Base-by-base conservation (phyloP, 2,888 invertebrate species). In the Elegia similella region DNA sequence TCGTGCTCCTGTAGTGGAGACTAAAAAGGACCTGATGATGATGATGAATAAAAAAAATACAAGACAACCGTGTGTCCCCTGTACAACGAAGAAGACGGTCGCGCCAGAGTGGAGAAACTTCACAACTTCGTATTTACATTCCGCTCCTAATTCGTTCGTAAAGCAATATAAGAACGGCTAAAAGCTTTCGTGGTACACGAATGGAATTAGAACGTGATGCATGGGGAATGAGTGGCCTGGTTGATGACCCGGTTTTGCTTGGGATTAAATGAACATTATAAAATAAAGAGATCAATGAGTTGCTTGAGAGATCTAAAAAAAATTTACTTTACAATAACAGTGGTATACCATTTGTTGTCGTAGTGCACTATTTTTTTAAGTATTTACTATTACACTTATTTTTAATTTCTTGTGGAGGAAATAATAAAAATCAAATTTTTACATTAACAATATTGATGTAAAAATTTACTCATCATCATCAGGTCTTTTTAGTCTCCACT, bases 71-170 rank as follows among this genome's bases (percentile, higher is more conserved):
- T 34, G 38, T 52, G 34, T 34, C 34, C 52, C 15, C 57, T 48
- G 59, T 67, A 54, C 64, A 62, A 64, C 55, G 34, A 59, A 42
- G 23, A 64, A 63, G 62, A 62, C 60, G 63, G 62, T 69, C 61
- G 58, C 65, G 59, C 62, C 52, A 54, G 50, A 54, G 44, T 34
- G 46, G 59, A 52, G 61, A 55, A 66, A 69, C 63, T 69, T 77
- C 59, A 57, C 61, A 63, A 65, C 61, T 73, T 70, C 59, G 52
- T 72, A 71, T 73, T 76, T 73, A 69, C 73, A 75, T 78, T 77
- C 68, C 62, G 56, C 60, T 44, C 59, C 59, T 59, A 62, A 69
- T 72, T 70, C 63, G 62, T 63, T 58, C 60, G 60, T 66, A 61
- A 61, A 56, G 58, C 58, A 59, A 62, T 58, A 57, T 56, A 64